These are phyloP conservation scores for Steinernema feltiae DNA, from an alignment of 1,140 invertebrate species.

Conservation along the genomic window DNA sequence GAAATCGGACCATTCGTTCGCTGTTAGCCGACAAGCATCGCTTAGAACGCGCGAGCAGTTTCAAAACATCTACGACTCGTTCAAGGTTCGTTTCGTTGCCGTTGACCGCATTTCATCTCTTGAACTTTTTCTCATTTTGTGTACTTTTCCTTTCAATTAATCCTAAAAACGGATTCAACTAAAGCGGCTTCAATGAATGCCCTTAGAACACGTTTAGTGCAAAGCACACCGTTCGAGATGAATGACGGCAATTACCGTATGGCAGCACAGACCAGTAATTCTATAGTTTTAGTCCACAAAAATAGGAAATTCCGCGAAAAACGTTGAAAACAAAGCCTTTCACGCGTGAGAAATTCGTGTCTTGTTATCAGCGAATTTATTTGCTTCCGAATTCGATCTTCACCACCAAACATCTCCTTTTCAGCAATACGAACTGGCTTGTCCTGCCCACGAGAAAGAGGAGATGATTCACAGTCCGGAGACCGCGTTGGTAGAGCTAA, in stretches of 20 bases:
- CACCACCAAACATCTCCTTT: background rate
- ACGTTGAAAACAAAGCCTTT: too few species aligned
- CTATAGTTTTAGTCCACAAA: too few species aligned
- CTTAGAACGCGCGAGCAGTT: background rate
- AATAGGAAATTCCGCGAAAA: background rate
- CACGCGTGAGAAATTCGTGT: background rate
- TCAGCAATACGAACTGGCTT: slow-evolving; percentile 9
- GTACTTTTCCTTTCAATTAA: too few species aligned
- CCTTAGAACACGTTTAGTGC: too few species aligned
- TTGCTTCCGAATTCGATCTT: background rate
- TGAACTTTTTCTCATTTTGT: too few species aligned
- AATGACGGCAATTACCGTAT: too few species aligned
- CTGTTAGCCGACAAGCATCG: background rate
- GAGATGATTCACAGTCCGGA: background rate
- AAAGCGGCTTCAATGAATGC: too few species aligned
- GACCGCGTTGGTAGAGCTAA: background rate
- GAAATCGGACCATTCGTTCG: slow-evolving; percentile 24
- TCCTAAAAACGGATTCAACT: too few species aligned
- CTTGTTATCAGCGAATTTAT: background rate
- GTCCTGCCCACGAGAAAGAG: background rate
- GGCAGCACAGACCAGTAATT: too few species aligned
- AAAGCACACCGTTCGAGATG: too few species aligned
- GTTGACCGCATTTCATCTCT: too few species aligned
- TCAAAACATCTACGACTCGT: background rate
- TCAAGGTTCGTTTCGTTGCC: background rate